These are phyloP conservation scores for Sceloporus tristichus DNA, from an alignment of 2,113 vertebrate species.

Conservation along the genomic window DNA sequence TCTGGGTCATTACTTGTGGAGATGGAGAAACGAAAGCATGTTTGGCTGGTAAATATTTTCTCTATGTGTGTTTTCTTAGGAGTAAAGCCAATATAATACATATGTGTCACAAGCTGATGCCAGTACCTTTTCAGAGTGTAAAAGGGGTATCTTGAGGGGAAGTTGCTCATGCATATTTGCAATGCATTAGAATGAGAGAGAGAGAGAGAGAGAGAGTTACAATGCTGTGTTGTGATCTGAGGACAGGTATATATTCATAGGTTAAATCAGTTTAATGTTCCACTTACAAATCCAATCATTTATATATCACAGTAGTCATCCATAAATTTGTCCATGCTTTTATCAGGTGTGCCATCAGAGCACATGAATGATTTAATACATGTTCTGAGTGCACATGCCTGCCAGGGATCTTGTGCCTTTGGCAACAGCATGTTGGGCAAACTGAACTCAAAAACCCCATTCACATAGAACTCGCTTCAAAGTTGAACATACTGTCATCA, in stretches of 20 bases:
- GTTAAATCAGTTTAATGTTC: background rate
- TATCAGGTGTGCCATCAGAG: no score
- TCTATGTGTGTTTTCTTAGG: background rate
- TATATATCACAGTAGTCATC: no score
- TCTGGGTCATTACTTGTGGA: constrained; percentile 67
- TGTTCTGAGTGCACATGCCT: no score
- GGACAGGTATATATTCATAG: background rate
- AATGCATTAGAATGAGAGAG: background rate
- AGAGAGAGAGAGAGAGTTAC: background rate
- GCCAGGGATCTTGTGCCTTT: no score
- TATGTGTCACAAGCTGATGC: background rate
- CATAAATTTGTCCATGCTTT: no score
- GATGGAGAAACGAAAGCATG: constrained; percentile 56
- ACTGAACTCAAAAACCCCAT: no score
- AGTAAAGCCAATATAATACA: background rate
- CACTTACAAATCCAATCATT: background rate
- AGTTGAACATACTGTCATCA: no score
- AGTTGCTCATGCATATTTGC: background rate
- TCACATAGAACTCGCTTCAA: no score
- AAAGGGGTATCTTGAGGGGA: no score
- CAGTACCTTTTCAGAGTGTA: no score
- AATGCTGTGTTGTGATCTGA: background rate
- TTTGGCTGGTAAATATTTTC: constrained; percentile 59
- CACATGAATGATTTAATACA: no score
- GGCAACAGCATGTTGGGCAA: no score